Evolutionary conservation across 2,797 vertebrate species (phyloP).

Genomic region (Muraenolepis orangiensis): DNA sequence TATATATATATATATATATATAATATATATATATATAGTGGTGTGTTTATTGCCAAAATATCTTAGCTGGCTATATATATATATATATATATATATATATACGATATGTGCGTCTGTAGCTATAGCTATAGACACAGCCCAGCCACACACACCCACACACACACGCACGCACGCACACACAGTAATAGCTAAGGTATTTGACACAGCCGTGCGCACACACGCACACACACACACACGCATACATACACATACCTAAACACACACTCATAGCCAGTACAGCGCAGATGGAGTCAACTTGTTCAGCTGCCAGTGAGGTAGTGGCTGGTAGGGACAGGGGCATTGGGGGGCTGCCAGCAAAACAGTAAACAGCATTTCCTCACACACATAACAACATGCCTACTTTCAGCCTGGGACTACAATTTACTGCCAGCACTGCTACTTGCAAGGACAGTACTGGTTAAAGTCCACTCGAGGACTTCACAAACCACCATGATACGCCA

Average conservation of each 20-base stretch:
- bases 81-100: too few species aligned
- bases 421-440: conserved; percentile 1
- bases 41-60: too few species aligned
- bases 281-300: conserved; percentile 15
- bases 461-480: background rate
- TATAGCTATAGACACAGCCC: conserved; percentile 1
- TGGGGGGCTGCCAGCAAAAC: conserved; percentile 4
- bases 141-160: background rate
- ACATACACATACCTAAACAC: background rate
- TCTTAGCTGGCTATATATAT: too few species aligned
- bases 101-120: too few species aligned
- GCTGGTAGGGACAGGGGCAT: conserved; percentile 13
- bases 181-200: background rate
- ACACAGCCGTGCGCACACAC: conserved; percentile 1
- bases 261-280: background rate
- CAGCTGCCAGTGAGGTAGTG: background rate
- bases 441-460: background rate
- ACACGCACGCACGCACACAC: background rate
- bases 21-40: too few species aligned
- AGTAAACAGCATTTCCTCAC: conserved; percentile 11
- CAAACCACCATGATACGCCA: background rate
- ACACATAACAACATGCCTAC: conserved; percentile 2
- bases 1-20: too few species aligned
- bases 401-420: conserved; percentile 3
- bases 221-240: background rate